Percentiles rank a stretch among this genome's conserved stretches.
Conservation (phyloP, 2,888 invertebrate genomes). For the Lucinisca nassula region DNA sequence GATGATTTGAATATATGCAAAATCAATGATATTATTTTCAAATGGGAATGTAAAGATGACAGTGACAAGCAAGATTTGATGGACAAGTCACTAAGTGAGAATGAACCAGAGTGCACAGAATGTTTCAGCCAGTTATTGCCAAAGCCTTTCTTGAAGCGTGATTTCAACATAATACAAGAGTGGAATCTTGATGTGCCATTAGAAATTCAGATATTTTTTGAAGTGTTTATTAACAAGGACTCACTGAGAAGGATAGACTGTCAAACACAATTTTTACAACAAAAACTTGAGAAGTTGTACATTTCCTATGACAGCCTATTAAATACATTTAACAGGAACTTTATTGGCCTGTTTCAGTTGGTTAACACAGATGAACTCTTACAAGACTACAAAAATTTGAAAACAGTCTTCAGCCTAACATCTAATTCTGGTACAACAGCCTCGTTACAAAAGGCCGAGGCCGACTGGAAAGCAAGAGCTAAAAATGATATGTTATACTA, state of each 20-base stretch:
- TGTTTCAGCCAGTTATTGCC: neutral
- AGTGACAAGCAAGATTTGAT: too few relatives aligned
- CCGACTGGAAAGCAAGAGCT: neutral
- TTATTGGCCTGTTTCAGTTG: neutral
- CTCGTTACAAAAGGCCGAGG: neutral
- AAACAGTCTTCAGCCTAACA: conserved; percentile 6
- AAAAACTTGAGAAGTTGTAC: neutral
- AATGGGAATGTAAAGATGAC: too few relatives aligned
- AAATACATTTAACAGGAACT: neutral
- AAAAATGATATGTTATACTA: neutral
- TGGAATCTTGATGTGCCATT: conserved; percentile 16
- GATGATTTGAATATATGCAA: too few relatives aligned
- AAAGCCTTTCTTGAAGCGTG: neutral
- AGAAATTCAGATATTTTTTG: conserved; percentile 1
- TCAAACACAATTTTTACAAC: neutral
- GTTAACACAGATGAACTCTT: conserved; percentile 13
- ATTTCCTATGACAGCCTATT: neutral
- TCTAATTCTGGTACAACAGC: neutral
- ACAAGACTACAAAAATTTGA: neutral
- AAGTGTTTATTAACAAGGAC: neutral
- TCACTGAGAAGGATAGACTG: neutral
- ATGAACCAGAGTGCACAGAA: neutral
- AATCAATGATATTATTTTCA: too few relatives aligned
- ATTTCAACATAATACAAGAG: neutral
- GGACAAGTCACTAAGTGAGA: neutral